Conservation (phyloP, 2,113 vertebrate species). For the Sylvicapra grimmia region DNA sequence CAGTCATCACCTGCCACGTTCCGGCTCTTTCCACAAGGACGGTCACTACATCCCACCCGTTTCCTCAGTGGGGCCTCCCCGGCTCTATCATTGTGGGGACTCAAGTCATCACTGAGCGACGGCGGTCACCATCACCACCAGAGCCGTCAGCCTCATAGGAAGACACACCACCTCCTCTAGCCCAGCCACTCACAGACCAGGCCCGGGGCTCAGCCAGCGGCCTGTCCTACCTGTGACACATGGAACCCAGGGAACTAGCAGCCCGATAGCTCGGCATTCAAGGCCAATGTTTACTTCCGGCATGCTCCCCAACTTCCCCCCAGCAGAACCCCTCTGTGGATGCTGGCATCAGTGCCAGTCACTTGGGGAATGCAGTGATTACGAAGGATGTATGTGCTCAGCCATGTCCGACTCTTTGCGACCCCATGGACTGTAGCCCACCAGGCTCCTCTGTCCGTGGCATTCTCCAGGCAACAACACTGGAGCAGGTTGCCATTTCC, state of each 20-base stretch:
- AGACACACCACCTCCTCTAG: not conserved
- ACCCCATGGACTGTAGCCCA: not conserved
- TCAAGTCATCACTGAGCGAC: not conserved
- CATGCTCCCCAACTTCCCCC: rapidly evolving
- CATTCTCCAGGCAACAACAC: not conserved
- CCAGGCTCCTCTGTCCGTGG: not conserved
- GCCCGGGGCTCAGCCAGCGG: not conserved
- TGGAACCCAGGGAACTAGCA: too few relatives aligned
- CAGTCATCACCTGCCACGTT: not conserved
- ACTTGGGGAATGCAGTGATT: not conserved
- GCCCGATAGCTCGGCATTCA: not conserved
- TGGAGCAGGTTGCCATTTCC: not conserved
- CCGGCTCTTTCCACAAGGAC: rapidly evolving
- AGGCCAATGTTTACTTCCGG: not conserved
- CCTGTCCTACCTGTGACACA: not conserved
- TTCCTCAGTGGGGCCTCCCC: rapidly evolving
- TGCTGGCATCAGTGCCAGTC: not conserved
- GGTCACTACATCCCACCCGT: not conserved
- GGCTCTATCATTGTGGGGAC: not conserved
- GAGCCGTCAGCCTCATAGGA: not conserved
- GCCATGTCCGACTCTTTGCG: not conserved
- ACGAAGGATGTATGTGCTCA: not conserved
- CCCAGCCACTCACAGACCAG: too few relatives aligned
- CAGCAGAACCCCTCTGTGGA: too few relatives aligned
- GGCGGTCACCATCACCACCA: not conserved